Conservation (phyloP, 1,140 invertebrate species). For the Leptopilina boulardi region DNA sequence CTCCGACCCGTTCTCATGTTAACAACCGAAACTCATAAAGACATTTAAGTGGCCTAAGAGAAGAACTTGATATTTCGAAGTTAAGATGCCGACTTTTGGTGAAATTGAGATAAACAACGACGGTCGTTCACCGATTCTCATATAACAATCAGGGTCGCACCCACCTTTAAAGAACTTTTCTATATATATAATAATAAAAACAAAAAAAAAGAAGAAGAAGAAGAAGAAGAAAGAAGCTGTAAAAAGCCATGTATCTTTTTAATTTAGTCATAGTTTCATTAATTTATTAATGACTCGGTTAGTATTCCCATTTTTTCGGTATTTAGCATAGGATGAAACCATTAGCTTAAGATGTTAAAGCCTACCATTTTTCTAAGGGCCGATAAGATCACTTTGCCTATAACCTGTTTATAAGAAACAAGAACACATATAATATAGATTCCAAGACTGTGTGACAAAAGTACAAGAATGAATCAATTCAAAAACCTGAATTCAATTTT, state of each 20-base stretch:
- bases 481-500: slow-evolving; percentile 24
- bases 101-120: slow-evolving; percentile 57
- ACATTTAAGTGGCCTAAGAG: slow-evolving; percentile 67
- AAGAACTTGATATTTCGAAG: slow-evolving; percentile 60
- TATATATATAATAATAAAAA: background rate
- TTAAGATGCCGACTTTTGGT: slow-evolving; percentile 58
- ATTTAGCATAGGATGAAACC: background rate
- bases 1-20: slow-evolving; percentile 62
- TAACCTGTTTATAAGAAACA: slow-evolving; percentile 24
- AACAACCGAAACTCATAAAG: slow-evolving; percentile 73
- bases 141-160: background rate
- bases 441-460: slow-evolving; percentile 2
- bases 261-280: slow-evolving; percentile 14
- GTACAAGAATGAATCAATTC: slow-evolving; percentile 21
- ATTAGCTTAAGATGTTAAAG: slow-evolving; percentile 13
- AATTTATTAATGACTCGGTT: slow-evolving; percentile 14
- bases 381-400: slow-evolving; percentile 29
- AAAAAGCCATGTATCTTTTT: slow-evolving; percentile 7
- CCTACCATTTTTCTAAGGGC: slow-evolving; percentile 21
- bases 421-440: background rate
- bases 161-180: background rate
- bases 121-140: slow-evolving; percentile 56
- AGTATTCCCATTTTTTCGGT: background rate
- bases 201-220: no score
- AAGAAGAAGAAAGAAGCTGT: background rate